phyloP scores from a whole-genome alignment of 2,888 invertebrate species.

The Belgica antarctica region DNA sequence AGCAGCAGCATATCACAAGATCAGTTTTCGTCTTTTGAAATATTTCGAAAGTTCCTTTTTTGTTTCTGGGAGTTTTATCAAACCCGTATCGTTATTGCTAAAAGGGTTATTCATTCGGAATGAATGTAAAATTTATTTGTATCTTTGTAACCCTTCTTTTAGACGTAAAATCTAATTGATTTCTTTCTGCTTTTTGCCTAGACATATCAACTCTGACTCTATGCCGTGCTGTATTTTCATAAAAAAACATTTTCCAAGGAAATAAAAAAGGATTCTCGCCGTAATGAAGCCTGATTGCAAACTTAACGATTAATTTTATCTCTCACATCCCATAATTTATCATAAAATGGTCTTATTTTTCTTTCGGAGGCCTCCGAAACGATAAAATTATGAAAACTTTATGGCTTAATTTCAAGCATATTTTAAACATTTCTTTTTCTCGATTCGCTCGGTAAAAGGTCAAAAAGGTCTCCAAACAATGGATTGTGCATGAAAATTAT shows the following conservation, averaged over 20 bases:
- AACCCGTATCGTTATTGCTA: slow-evolving; percentile 43
- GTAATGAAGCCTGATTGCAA: slow-evolving; percentile 21
- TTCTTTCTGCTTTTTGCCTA: slow-evolving; percentile 18
- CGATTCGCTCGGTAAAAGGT: slow-evolving; percentile 43
- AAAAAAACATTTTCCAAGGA: background rate
- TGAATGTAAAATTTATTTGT: slow-evolving; percentile 43
- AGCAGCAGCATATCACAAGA: slow-evolving; percentile 39
- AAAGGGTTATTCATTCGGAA: slow-evolving; percentile 43
- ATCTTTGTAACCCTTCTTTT: slow-evolving; percentile 35
- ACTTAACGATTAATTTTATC: slow-evolving; percentile 26
- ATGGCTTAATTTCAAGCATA: slow-evolving; percentile 42
- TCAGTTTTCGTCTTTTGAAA: slow-evolving; percentile 37
- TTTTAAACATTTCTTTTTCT: too few relatives aligned
- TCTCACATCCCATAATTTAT: slow-evolving; percentile 28
- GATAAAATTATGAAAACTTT: slow-evolving; percentile 42
- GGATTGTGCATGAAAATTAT: slow-evolving; percentile 37
- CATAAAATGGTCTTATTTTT: slow-evolving; percentile 35
- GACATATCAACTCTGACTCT: slow-evolving; percentile 8
- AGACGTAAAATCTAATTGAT: slow-evolving; percentile 38
- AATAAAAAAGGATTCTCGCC: background rate
- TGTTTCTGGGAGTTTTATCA: slow-evolving; percentile 32
- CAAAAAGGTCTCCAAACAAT: slow-evolving; percentile 42
- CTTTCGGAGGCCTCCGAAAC: too few relatives aligned
- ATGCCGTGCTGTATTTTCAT: background rate
- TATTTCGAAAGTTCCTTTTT: slow-evolving; percentile 14